Conservation (phyloP, 1,140 invertebrate genomes). For the Dolichoris vasculosae region DNA sequence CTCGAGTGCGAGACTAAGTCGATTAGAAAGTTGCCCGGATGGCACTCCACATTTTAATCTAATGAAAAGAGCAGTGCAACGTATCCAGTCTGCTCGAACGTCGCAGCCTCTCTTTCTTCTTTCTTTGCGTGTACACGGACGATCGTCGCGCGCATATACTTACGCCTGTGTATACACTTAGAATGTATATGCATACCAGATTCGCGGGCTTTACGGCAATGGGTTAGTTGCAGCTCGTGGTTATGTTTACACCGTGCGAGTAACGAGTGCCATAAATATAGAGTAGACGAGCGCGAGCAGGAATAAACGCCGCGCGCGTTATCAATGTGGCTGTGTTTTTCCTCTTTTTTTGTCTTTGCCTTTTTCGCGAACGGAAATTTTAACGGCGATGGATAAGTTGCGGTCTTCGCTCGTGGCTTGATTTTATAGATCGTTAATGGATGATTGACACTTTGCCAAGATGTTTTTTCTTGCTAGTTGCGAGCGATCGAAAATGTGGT, state of each 20-base stretch:
- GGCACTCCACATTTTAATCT: slow-evolving; percentile 52
- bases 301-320: slow-evolving; percentile 31
- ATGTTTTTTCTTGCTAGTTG: not conserved
- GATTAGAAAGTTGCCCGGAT: slow-evolving; percentile 66
- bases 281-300: slow-evolving; percentile 30
- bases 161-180: too few relatives aligned
- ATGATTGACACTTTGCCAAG: slow-evolving; percentile 30
- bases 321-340: slow-evolving; percentile 43
- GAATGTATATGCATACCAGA: slow-evolving; percentile 32
- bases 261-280: slow-evolving; percentile 52
- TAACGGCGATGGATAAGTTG: slow-evolving; percentile 34
- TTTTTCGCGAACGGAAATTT: slow-evolving; percentile 48
- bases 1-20: slow-evolving; percentile 36
- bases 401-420: not conserved
- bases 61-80: slow-evolving; percentile 35
- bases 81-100: not conserved
- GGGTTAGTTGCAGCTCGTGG: not conserved
- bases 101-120: too few relatives aligned
- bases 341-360: slow-evolving; percentile 17
- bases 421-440: slow-evolving; percentile 42
- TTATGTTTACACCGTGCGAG: slow-evolving; percentile 44
- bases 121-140: too few relatives aligned
- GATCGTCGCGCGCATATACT: too few relatives aligned
- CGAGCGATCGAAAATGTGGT: not conserved
- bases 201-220: not conserved